Evolutionary conservation across 1,140 invertebrate genomes (phyloP).

Genomic region (Drosophila micromelanica): DNA sequence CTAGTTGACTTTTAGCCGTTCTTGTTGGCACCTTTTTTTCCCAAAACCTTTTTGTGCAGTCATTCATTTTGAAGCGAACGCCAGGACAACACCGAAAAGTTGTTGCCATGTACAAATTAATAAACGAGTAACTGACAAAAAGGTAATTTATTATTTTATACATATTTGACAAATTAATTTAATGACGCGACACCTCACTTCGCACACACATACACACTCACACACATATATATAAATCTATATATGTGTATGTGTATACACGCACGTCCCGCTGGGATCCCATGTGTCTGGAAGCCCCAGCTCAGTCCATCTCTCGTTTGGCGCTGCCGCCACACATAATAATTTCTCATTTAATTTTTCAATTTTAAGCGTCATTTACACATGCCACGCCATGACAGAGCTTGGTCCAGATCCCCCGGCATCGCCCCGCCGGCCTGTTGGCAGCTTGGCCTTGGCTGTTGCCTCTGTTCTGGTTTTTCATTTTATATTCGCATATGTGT

Average conservation of each 20-base stretch:
- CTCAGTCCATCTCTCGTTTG: constrained; percentile 15
- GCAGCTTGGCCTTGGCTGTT: background rate
- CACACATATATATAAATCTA: constrained; percentile 22
- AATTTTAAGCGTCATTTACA: constrained; percentile 83
- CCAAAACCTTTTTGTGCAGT: constrained; percentile 53
- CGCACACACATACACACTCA: constrained; percentile 32
- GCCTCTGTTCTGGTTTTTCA: constrained; percentile 25
- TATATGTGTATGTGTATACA: constrained; percentile 12
- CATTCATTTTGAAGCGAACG: constrained; percentile 43
- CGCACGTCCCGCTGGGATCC: constrained; percentile 37
- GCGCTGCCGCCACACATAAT: constrained; percentile 74
- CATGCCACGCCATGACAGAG: constrained; percentile 70
- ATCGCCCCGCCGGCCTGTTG: background rate
- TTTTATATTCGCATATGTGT: constrained; percentile 19
- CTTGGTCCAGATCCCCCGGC: constrained; percentile 61
- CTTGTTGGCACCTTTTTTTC: constrained; percentile 42
- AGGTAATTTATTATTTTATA: constrained; percentile 83
- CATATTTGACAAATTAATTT: constrained; percentile 83
- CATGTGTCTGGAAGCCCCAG: constrained; percentile 2
- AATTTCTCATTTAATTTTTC: constrained; percentile 83
- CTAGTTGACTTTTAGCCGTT: constrained; percentile 76
- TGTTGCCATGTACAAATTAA: constrained; percentile 82
- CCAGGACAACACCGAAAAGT: constrained; percentile 62
- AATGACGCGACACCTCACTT: constrained; percentile 63
- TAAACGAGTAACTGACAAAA: constrained; percentile 83